Evolutionary conservation across 2,888 invertebrate species (phyloP), one percentile per base, ranked within the genome.

Genomic region (Desoria tigrina): DNA sequence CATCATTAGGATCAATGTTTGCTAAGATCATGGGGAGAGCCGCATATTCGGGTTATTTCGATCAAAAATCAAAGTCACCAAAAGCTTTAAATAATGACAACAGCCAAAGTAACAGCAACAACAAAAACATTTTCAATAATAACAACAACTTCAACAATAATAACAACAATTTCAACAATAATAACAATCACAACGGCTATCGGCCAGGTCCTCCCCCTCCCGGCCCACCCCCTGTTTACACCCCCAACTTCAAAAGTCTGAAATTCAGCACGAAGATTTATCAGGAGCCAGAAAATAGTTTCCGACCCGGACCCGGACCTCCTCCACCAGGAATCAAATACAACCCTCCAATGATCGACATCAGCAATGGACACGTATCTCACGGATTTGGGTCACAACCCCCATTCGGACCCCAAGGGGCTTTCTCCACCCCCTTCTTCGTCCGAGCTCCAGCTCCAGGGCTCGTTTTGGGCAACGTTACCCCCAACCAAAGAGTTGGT

Each of bases 251-350:
- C 67, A 67, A 39, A 58, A n/a, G n/a, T n/a, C n/a, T n/a, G n/a
- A n/a, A n/a, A n/a, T n/a, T n/a, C n/a, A n/a, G n/a, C n/a, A n/a
- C n/a, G n/a, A n/a, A n/a, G n/a, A n/a, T n/a, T n/a, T n/a, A n/a
- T n/a, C n/a, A n/a, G n/a, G n/a, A n/a, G n/a, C n/a, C n/a, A n/a
- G n/a, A n/a, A n/a, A n/a, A n/a, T n/a, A n/a, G n/a, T n/a, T n/a
- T n/a, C n/a, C n/a, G n/a, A n/a, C n/a, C n/a, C n/a, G n/a, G n/a
- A 32, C 11, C 32, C 32, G 32, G 64, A 23, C 68, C 68, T 37
- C 64, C 68, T 14, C 64, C 68, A 28, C 68, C 61, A 1, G 68
- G 67, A 18, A 64, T 64, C 26, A 49, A 21, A 53, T 37, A 64
- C 6, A 64, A 32, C 32, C 32, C 32, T 32, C 32, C 32, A 32